A percentile compares a stretch with the other conserved stretches of the same genome.
phyloP scores from a whole-genome alignment of 2,888 invertebrate species.

The Gymnosoma rotundatum region DNA sequence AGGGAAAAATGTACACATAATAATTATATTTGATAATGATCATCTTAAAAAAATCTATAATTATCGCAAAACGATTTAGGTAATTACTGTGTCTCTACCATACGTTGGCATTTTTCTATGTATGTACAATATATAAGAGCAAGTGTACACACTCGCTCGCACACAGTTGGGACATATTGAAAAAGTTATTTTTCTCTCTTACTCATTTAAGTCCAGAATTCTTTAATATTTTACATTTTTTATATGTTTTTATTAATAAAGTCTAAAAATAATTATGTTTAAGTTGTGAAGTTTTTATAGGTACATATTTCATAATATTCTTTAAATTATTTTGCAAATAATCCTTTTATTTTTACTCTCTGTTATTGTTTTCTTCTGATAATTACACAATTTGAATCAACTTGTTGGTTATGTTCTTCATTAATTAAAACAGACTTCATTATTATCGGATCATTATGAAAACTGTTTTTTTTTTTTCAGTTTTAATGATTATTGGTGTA shows the following conservation, averaged over 20 bases:
- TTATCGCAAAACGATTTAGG: constrained; percentile 73
- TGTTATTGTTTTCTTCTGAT: constrained; percentile 38
- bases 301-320: background rate
- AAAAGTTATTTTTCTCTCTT: constrained; percentile 32
- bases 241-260: constrained; percentile 1
- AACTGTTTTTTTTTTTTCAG: constrained; percentile 42
- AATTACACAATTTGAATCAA: constrained; percentile 62
- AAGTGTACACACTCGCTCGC: constrained; percentile 28
- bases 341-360: constrained; percentile 17
- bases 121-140: constrained; percentile 43
- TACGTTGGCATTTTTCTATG: constrained; percentile 56
- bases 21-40: constrained; percentile 75
- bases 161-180: constrained; percentile 1
- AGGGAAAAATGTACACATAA: constrained; percentile 30
- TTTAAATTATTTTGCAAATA: background rate
- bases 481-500: constrained; percentile 40
- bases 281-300: background rate
- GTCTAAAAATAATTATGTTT: background rate
- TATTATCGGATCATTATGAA: constrained; percentile 64
- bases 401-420: constrained; percentile 61
- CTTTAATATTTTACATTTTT: constrained; percentile 13
- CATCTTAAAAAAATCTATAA: constrained; percentile 76
- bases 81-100: constrained; percentile 69
- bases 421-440: constrained; percentile 57
- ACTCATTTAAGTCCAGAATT: constrained; percentile 16